These are phyloP conservation scores for Melinaea marsaeus DNA, from an alignment of 2,888 invertebrate species.

Conservation along the genomic window DNA sequence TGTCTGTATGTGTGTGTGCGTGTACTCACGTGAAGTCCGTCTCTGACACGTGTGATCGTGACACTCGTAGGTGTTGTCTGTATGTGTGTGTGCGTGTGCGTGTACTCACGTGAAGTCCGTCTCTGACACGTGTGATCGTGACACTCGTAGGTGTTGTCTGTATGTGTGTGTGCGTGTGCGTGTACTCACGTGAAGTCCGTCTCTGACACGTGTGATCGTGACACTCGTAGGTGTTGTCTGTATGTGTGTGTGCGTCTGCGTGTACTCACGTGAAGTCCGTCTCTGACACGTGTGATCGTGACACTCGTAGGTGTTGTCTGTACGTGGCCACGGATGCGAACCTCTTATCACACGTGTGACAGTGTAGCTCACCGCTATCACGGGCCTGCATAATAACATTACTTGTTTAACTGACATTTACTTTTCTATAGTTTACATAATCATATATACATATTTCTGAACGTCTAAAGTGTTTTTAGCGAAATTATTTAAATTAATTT, in stretches of 20 bases:
- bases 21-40: too few species aligned
- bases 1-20: too few species aligned
- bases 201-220: background rate
- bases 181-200: background rate
- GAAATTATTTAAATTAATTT: too few species aligned
- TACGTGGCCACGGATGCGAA: conserved; percentile 69
- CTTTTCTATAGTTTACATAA: background rate
- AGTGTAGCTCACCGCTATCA: conserved; percentile 63
- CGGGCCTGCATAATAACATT: conserved; percentile 45
- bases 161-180: background rate
- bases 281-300: conserved; percentile 58
- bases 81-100: background rate
- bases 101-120: background rate
- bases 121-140: background rate
- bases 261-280: conserved; percentile 54
- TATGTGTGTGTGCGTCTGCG: background rate
- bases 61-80: too few species aligned
- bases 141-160: too few species aligned
- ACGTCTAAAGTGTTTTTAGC: background rate
- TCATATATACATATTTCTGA: background rate
- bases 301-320: conserved; percentile 57
- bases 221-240: too few species aligned
- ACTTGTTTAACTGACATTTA: background rate
- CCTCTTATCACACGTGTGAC: conserved; percentile 55
- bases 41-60: too few species aligned